These are phyloP conservation scores for silkworm (Bombyx mori) DNA, from an alignment of 1,140 invertebrate species.

Conservation along the genomic window DNA sequence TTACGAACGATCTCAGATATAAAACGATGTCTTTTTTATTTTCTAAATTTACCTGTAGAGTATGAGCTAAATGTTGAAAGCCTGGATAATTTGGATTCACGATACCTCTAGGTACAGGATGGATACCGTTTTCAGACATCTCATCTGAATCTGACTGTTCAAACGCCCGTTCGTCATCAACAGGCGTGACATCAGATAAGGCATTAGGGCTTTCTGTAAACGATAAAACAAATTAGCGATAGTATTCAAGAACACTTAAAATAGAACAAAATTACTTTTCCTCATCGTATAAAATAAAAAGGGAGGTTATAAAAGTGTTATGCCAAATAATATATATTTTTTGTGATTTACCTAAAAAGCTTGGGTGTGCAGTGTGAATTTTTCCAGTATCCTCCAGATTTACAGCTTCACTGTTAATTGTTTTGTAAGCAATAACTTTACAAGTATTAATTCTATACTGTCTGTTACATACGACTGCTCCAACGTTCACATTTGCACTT, in stretches of 20 bases:
- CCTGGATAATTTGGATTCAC: slow-evolving; percentile 86
- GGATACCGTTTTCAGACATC: slow-evolving; percentile 56
- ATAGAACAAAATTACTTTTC: too few species aligned
- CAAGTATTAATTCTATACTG: slow-evolving; percentile 40
- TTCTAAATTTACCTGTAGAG: slow-evolving; percentile 57
- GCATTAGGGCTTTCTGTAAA: slow-evolving; percentile 26
- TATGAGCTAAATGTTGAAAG: slow-evolving; percentile 75
- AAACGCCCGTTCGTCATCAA: slow-evolving; percentile 50
- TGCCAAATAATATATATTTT: too few species aligned
- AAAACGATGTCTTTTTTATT: not conserved
- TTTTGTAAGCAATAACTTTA: slow-evolving; percentile 19
- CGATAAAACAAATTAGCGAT: not conserved
- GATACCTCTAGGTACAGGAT: slow-evolving; percentile 74
- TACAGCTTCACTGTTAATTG: slow-evolving; percentile 12
- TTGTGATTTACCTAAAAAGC: slow-evolving; percentile 22
- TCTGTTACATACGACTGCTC: slow-evolving; percentile 37
- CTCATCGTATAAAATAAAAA: too few species aligned
- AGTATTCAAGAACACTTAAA: too few species aligned
- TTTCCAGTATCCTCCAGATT: slow-evolving; percentile 24
- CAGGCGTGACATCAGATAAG: slow-evolving; percentile 28
- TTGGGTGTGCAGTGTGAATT: slow-evolving; percentile 13
- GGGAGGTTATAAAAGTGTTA: too few species aligned
- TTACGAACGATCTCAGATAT: not conserved
- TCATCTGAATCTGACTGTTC: slow-evolving; percentile 63
- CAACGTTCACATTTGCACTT: slow-evolving; percentile 15